Base-by-base conservation (phyloP, 2,113 vertebrate species). In the Gallinago undulata region DNA sequence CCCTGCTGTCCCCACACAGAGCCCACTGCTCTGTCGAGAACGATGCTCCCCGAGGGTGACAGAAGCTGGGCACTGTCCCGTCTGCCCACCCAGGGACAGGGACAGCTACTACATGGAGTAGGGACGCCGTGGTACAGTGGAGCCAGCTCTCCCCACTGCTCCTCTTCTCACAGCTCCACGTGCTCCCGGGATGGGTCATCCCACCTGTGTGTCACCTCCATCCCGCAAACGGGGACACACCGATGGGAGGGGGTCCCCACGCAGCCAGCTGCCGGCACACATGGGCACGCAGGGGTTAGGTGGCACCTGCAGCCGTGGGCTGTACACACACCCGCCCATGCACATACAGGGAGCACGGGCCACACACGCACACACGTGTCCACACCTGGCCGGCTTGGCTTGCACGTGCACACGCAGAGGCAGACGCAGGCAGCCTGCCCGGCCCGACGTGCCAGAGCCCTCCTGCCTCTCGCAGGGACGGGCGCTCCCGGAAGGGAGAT, bases 221-320 rank as follows among this genome's bases (percentile, higher is more conserved):
- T 73, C 51, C 53, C 2, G 0, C 55, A 9, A 24, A 5, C 0
- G 0, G 75, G 67, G 67, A 60, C 39, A 31, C 56, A 18, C 4
- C 0, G 1, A 4, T 0, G 1, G 47, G 30, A 37, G 21, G 14
- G 21, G 22, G 39, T 37, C 45, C 31, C 43, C 45, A 3, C 0
- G 1, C 35, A 50, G 72, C 13, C 6, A 2, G 50, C 57, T 30
- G 43, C 68, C 35, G 73, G n/a, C 47, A 64, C 62, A 21, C 39
- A 43, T 3, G 39, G 39, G 31, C 43, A 39, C 2, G 4, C 47
- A 7, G 0, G 10, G 53, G 8, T 76, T 13, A 9, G 50, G 8
- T 5, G 55, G 43, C 84, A 17, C 13, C 14, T 3, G 5, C 17
- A 19, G 67, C 47, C 2, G 2, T 5, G 15, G 4, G 1, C 25